phyloP scores from a whole-genome alignment of 2,113 vertebrate species.

The Mystacornis crossleyi region DNA sequence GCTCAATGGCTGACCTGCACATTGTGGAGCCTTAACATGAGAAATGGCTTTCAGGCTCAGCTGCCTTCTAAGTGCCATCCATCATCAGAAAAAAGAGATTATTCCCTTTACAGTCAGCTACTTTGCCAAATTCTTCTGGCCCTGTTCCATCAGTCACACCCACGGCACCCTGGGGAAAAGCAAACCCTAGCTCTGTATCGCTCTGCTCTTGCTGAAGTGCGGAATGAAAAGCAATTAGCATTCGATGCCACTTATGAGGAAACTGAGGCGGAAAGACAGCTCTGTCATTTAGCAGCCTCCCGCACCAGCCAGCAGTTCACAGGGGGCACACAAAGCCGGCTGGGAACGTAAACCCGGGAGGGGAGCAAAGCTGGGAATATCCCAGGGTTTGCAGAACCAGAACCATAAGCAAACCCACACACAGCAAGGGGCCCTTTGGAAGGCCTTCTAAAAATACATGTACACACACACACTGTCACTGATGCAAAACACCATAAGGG shows the following conservation, averaged over 20 bases:
- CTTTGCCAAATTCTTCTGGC: conserved; percentile 16
- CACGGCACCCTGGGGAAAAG: neutral
- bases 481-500: neutral
- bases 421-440: neutral
- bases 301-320: neutral
- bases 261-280: neutral
- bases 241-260: neutral
- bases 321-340: neutral
- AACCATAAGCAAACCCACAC: neutral
- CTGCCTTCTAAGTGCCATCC: conserved; percentile 32
- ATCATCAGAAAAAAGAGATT: conserved; percentile 30
- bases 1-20: neutral
- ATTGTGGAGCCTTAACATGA: neutral
- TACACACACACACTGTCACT: neutral
- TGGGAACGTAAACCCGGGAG: neutral
- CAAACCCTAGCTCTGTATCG: neutral
- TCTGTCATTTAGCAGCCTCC: neutral
- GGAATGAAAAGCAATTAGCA: neutral
- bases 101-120: neutral
- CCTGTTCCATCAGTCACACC: conserved; percentile 8
- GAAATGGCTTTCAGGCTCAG: conserved; percentile 27
- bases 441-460: neutral
- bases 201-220: neutral
- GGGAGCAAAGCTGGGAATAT: neutral
- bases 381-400: neutral